Base-by-base conservation (phyloP, 2,888 invertebrate genomes). In the Plemyria rubiginata region DNA sequence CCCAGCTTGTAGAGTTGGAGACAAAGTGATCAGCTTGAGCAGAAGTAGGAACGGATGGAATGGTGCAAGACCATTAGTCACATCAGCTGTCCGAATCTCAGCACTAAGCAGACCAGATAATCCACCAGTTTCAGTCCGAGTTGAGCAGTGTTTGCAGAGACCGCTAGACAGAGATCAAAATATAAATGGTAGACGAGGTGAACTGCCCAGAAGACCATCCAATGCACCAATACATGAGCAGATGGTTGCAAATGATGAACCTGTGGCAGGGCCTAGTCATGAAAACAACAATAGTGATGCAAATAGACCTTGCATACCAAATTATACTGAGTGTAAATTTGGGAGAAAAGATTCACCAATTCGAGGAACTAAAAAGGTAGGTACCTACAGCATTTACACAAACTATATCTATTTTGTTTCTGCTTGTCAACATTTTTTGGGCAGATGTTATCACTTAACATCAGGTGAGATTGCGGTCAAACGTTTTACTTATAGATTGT, bases 1-100 rank as follows among this genome's bases (percentile, higher is more conserved):
- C 90, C 98, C 98, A 59, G 98, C 97, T 54, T 98, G 98, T 85
- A 96, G 84, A 76, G 91, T 96, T 73, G 96, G 96, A 60, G 95
- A 96, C 75, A 96, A 96, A 85, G 94, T 97, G 69, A 95, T 97
- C 40, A 95, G 97, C 70, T 92, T 97, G 71, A 95, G 95, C 74
- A 92, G 94, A 76, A 94, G 94, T 77, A 92, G 94, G 67, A 91
- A 93, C 80, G 92, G 80, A 70, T 92, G 86, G 92, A 92, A 93
- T 74, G 87, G 91, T 72, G 92, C 92, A 60, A 92, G 92, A 65
- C 92, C 93, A 53, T 85, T 94, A 54, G 92, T 94, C 4, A 93
- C 94, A 62, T 94, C 94, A 71, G 94, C 94, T 68, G 91, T 94
- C 16, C 77, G 94, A 69, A 78, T 94, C 74, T 84, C 91, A 65